phyloP scores from a whole-genome alignment of 2,797 vertebrate genomes.

The Microcaecilia unicolor region DNA sequence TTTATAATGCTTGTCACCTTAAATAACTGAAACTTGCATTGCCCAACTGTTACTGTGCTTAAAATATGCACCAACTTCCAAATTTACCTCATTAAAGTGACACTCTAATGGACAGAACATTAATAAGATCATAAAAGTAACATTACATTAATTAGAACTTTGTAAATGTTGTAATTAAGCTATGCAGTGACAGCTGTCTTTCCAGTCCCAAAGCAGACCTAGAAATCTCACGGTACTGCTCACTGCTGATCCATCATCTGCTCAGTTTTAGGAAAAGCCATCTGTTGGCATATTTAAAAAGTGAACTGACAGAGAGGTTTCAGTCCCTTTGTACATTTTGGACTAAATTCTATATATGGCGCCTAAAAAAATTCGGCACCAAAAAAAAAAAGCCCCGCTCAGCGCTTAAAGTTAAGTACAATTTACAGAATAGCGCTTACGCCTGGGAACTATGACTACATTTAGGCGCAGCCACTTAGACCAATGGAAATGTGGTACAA shows the following conservation, averaged over 20 bases:
- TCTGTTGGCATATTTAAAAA: constrained; percentile 53
- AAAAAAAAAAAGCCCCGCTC: no score
- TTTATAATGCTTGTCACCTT: neutral
- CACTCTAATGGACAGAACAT: constrained; percentile 45
- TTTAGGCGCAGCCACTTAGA: no score
- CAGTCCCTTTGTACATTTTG: no score
- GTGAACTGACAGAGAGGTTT: constrained; percentile 34
- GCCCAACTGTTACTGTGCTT: constrained; percentile 18
- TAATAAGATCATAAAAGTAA: constrained; percentile 59
- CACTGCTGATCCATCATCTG: constrained; percentile 50
- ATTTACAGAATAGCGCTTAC: no score
- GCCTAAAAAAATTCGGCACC: no score
- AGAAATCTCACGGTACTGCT: constrained; percentile 55
- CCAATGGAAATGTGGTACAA: no score
- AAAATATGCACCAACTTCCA: constrained; percentile 32
- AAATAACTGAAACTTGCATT: neutral
- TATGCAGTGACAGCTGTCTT: constrained; percentile 58
- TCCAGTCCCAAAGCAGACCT: constrained; percentile 42
- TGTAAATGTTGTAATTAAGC: constrained; percentile 61
- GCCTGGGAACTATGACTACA: no score
- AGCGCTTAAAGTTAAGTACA: no score
- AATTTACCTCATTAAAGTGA: constrained; percentile 39
- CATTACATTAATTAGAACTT: constrained; percentile 65
- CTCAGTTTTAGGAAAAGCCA: constrained; percentile 41
- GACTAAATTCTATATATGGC: no score